Evolutionary conservation across 2,797 vertebrate species (phyloP).

Genomic region (Malacoraja senta): DNA sequence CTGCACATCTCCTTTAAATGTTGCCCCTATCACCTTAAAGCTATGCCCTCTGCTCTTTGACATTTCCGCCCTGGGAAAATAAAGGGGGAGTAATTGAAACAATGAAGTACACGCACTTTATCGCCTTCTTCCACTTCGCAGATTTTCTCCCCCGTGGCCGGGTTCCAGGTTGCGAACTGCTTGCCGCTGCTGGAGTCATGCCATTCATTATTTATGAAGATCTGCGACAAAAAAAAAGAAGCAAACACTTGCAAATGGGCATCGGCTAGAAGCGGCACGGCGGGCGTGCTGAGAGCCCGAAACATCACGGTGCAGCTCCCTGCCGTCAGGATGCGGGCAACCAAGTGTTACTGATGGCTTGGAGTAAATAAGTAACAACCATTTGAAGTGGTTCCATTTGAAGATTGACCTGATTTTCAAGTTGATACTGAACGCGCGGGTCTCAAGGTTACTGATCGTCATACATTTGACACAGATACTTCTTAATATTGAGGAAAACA

Average conservation of each 20-base stretch:
- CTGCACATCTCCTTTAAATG: no score
- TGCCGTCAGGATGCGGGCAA: not conserved
- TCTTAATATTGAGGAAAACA: not conserved
- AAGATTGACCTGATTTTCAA: not conserved
- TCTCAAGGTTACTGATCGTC: not conserved
- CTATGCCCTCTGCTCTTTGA: no score
- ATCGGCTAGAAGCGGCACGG: not conserved
- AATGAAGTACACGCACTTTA: conserved; percentile 48
- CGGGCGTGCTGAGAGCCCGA: not conserved
- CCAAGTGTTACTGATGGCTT: not conserved
- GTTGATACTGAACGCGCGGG: not conserved
- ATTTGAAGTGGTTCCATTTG: not conserved
- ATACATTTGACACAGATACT: not conserved
- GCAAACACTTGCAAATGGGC: not conserved
- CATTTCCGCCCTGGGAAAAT: no score
- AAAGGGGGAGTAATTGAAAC: not conserved
- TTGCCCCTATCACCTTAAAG: no score
- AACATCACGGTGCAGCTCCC: not conserved
- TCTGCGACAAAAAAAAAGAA: conserved; percentile 51
- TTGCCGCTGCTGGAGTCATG: conserved; percentile 66
- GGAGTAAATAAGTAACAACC: not conserved
- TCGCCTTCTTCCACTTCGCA: conserved; percentile 78
- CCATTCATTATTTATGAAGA: conserved; percentile 85
- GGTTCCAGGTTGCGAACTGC: conserved; percentile 72
- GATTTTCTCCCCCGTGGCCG: conserved; percentile 69